Conservation (phyloP, 2,888 invertebrate genomes). For the Noctuana brunneofusca region DNA sequence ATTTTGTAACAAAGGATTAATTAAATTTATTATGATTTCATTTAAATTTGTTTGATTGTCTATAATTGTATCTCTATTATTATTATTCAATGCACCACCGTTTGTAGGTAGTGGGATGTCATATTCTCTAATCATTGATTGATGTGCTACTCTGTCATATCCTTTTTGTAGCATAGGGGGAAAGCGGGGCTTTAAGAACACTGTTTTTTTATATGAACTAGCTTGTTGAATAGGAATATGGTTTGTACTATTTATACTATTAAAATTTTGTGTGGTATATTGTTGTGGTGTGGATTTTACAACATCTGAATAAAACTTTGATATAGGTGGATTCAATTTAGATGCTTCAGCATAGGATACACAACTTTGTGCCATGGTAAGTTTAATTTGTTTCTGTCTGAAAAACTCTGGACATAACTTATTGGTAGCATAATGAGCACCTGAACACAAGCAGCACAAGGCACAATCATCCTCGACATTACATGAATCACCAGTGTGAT, state of each 20-base stretch:
- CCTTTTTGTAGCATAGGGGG: background rate
- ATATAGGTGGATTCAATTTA: background rate
- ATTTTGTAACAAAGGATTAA: background rate
- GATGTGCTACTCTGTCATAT: background rate
- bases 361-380: background rate
- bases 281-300: background rate
- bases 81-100: background rate
- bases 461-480: background rate
- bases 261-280: background rate
- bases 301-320: background rate
- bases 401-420: background rate
- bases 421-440: background rate
- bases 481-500: constrained; percentile 5
- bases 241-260: background rate
- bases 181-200: background rate
- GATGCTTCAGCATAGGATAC: background rate
- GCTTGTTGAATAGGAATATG: background rate
- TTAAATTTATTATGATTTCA: background rate
- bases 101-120: background rate
- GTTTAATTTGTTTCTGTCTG: background rate
- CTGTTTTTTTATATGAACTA: background rate
- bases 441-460: background rate
- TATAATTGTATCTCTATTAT: background rate
- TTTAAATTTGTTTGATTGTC: background rate
- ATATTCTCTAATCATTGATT: background rate